Evolutionary conservation across 2,797 vertebrate genomes (phyloP).

Genomic region (Cuniculus paca): DNA sequence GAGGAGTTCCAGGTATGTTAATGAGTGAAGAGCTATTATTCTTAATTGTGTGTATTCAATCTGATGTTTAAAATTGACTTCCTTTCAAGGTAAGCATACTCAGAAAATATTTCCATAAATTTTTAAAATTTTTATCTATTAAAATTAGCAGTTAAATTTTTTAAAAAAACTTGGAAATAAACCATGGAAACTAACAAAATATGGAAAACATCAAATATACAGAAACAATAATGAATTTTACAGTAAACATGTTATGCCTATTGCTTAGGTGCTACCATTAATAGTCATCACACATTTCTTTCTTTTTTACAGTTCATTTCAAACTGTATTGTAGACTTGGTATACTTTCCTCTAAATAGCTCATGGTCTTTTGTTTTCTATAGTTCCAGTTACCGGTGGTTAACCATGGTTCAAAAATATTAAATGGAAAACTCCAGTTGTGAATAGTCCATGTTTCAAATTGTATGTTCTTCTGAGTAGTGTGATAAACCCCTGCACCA

Average conservation of each 20-base stretch:
- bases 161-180: not conserved
- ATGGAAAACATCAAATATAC: not conserved
- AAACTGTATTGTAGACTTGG: not conserved
- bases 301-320: slow-evolving; percentile 8
- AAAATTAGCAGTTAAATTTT: slow-evolving; percentile 33
- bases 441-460: not conserved
- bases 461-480: not conserved
- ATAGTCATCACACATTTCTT: not conserved
- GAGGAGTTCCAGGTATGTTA: not conserved
- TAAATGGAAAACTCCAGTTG: not conserved
- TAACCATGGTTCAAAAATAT: not conserved
- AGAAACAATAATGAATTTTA: slow-evolving; percentile 14
- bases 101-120: not conserved
- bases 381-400: not conserved
- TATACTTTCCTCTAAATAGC: not conserved
- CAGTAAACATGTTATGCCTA: not conserved
- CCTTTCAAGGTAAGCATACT: not conserved
- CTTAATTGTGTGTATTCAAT: not conserved
- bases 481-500: not conserved
- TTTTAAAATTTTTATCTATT: slow-evolving; percentile 17
- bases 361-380: not conserved
- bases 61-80: slow-evolving; percentile 26
- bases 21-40: not conserved
- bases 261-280: not conserved
- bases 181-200: not conserved